phyloP scores from a whole-genome alignment of 2,888 invertebrate genomes.

The Drosophila siamana region DNA sequence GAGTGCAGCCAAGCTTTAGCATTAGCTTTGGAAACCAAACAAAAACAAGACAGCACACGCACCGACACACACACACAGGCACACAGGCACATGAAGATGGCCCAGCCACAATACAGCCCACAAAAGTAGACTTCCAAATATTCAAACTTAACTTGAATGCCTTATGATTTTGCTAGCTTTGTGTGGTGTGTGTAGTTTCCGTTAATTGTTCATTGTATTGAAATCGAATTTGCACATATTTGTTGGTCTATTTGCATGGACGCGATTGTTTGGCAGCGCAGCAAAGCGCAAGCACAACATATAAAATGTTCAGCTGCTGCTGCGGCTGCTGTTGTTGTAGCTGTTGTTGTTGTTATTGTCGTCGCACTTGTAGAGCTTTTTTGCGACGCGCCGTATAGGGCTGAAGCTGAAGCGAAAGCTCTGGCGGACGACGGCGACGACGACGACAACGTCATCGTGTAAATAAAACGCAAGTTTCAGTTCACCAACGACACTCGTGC shows the following conservation, averaged over 20 bases:
- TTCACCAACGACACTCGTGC: slow-evolving; percentile 78
- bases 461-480: slow-evolving; percentile 72
- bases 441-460: slow-evolving; percentile 55
- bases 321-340: not conserved
- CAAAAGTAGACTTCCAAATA: slow-evolving; percentile 37
- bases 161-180: too few relatives aligned
- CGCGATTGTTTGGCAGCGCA: slow-evolving; percentile 28
- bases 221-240: not conserved
- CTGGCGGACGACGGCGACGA: slow-evolving; percentile 3
- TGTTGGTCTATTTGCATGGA: slow-evolving; percentile 7
- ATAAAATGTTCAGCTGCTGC: slow-evolving; percentile 46
- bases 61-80: slow-evolving; percentile 13
- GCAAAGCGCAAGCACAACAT: slow-evolving; percentile 45
- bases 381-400: slow-evolving; percentile 30
- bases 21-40: slow-evolving; percentile 59
- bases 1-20: slow-evolving; percentile 50
- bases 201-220: too few relatives aligned
- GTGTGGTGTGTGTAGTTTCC: too few relatives aligned
- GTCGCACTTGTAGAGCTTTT: slow-evolving; percentile 65
- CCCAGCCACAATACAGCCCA: slow-evolving; percentile 31
- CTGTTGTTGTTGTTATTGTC: not conserved
- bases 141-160: too few relatives aligned
- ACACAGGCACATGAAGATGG: not conserved
- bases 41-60: slow-evolving; percentile 46
- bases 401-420: slow-evolving; percentile 53